phyloP scores from a whole-genome alignment of 2,888 invertebrate genomes.

The Papilio protenor region DNA sequence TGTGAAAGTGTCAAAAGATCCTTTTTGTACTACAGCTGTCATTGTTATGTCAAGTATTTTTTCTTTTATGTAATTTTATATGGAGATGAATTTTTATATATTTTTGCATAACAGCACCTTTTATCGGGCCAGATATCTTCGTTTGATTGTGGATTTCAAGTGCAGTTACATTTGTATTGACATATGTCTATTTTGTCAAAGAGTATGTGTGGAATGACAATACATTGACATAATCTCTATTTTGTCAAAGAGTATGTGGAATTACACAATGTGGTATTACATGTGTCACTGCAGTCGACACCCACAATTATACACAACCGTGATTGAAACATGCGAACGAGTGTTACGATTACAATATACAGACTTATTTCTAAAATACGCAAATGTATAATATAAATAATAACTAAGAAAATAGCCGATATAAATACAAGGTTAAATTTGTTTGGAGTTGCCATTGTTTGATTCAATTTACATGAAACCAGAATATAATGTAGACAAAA shows the following conservation, averaged over 20 bases:
- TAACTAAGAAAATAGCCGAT: slow-evolving; percentile 67
- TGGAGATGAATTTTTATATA: too few species aligned
- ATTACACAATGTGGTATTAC: background rate
- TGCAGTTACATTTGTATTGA: too few species aligned
- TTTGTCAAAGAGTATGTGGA: background rate
- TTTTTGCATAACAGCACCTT: too few species aligned
- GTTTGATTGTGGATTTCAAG: too few species aligned
- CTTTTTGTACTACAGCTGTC: too few species aligned
- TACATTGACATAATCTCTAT: background rate
- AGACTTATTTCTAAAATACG: slow-evolving; percentile 55
- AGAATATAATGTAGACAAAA: slow-evolving; percentile 17
- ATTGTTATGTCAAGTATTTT: too few species aligned
- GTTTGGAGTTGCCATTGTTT: slow-evolving; percentile 21
- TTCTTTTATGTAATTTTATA: too few species aligned
- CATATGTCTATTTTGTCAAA: background rate
- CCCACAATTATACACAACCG: slow-evolving; percentile 61
- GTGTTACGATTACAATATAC: slow-evolving; percentile 44
- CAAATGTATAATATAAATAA: slow-evolving; percentile 54
- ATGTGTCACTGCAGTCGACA: slow-evolving; percentile 31
- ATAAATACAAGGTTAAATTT: slow-evolving; percentile 45
- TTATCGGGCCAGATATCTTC: too few species aligned
- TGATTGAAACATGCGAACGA: slow-evolving; percentile 56
- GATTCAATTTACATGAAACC: slow-evolving; percentile 1
- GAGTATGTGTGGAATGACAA: background rate
- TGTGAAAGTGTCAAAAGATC: too few species aligned